Base-by-base conservation (phyloP, 2,888 invertebrate species). In the Dasypolia templi region DNA sequence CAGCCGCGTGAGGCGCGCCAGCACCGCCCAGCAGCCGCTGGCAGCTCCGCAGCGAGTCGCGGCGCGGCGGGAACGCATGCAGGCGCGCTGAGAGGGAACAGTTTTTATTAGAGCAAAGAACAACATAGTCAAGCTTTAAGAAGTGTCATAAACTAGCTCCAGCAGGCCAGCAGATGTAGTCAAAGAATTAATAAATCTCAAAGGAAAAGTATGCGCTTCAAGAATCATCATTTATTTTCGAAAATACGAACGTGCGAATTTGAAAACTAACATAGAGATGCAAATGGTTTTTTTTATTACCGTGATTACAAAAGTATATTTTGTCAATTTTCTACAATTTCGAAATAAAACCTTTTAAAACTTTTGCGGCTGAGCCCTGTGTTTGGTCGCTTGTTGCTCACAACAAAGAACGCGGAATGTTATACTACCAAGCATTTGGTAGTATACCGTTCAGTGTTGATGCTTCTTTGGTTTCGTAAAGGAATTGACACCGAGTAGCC, bases 21-120 rank as follows among this genome's bases (percentile, higher is more conserved):
- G 91, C 89, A 95, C 87, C 82, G 92, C 87, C 96, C 96, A 95
- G 91, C 93, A 89, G 12, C 90, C 92, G 11, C 91, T 92, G 68
- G 91, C 93, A 63, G 89, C 86, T 46, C 91, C 89, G 88, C 93
- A 91, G 29, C 90, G 91, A 12, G 75, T 64, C 68, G 91, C 93
- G 51, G 88, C 91, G 75, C 91, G 91, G 0, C 93, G 92, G 0
- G 86, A 81, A 6, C 90, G 87, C 6, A 35, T 42, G 77, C 92
- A 91, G 70, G 93, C 93, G 62, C 93, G 92, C 93, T 94, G 86
- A 0, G 7, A 0, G 1, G 0, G 0, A 2, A 14, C 0, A 12
- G 12, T 1, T 26, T 19, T 2, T 3, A 3, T 61, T 42, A 39
- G 1, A 17, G 39, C 39, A 61, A 26, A 39, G 11, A 42, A 62